A percentile compares a stretch with the other conserved stretches of the same genome.
phyloP scores from a whole-genome alignment of 2,888 invertebrate species.

The Autographa pulchrina region DNA sequence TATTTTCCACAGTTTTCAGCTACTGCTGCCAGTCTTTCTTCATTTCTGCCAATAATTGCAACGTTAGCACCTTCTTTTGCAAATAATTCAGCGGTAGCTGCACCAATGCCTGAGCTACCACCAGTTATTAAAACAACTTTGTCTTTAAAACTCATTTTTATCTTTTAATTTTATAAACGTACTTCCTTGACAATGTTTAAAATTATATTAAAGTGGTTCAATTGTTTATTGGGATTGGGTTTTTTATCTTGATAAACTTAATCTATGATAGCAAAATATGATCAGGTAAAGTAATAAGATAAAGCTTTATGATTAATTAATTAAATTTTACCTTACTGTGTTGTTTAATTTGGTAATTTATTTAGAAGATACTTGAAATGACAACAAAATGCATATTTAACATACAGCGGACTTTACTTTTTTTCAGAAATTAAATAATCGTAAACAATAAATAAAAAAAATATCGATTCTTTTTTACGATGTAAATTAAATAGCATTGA shows the following conservation, averaged over 20 bases:
- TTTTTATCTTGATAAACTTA: background rate
- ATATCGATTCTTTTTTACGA: too few relatives aligned
- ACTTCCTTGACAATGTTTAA: background rate
- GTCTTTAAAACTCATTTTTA: conserved; percentile 59
- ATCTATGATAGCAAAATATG: background rate
- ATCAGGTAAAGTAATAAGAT: background rate
- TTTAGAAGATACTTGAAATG: too few relatives aligned
- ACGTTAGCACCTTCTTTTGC: conserved; percentile 89
- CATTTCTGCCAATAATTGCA: conserved; percentile 91
- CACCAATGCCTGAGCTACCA: conserved; percentile 92
- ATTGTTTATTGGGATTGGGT: background rate
- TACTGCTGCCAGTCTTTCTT: conserved; percentile 89
- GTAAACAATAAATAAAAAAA: too few relatives aligned
- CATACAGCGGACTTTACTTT: too few relatives aligned
- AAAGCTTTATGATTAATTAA: background rate
- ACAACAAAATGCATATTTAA: too few relatives aligned
- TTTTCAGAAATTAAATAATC: too few relatives aligned
- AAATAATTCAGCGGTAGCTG: conserved; percentile 90
- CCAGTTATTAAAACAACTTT: conserved; percentile 77
- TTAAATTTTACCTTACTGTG: background rate
- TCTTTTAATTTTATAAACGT: background rate
- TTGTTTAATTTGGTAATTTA: too few relatives aligned
- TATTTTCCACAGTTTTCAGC: conserved; percentile 68
- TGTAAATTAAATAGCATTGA: too few relatives aligned
- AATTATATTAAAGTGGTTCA: background rate